Base-by-base conservation (phyloP, 2,113 vertebrate species). In the Brachyhypopomus occidentalis region DNA sequence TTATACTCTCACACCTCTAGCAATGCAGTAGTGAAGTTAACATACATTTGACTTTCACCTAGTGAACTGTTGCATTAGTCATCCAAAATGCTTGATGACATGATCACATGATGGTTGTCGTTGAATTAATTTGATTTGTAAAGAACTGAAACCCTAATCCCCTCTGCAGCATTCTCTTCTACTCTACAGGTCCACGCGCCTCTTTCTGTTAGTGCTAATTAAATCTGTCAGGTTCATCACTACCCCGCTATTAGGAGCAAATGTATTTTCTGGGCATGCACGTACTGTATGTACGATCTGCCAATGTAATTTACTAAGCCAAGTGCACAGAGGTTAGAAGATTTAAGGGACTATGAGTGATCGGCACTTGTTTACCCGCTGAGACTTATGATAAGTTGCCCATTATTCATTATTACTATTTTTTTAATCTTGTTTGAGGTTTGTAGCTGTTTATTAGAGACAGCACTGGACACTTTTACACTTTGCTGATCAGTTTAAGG, bases 261-360 rank as follows among this genome's bases (percentile, higher is more conserved):
- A 77, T 83, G 81, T 79, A 73, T 79, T 85, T 85, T 83, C 73
- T 70, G 81, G 81, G 74, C 74, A 80, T 77, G 63, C 69, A 45
- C 73, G 59, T 78, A 30, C 30, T 30, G 3, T 30, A 75, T 82
- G 79, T 78, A 64, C 77, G 67, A 48, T 79, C 84, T 86, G 77
- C 76, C 81, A 72, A 81, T 66, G 56, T 85, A 87, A 89, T 89
- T 87, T 82, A 80, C 84, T 73, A 69, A 5, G 20, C 69, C 84
- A 73, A 81, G 73, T 86, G 74, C 83, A 82, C 77, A 81, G 60
- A 87, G 72, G 84, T 73, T 80, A 52, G 84, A 71, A 85, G 81
- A 84, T 82, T 72, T 84, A 70, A 88, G 81, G 56, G 75, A 81
- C 85, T 34, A 77, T 76, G 84, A 77, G 56, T 7, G 27, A 72